Base-by-base conservation (phyloP, 2,888 invertebrate genomes). In the Scaptomyza flava region DNA sequence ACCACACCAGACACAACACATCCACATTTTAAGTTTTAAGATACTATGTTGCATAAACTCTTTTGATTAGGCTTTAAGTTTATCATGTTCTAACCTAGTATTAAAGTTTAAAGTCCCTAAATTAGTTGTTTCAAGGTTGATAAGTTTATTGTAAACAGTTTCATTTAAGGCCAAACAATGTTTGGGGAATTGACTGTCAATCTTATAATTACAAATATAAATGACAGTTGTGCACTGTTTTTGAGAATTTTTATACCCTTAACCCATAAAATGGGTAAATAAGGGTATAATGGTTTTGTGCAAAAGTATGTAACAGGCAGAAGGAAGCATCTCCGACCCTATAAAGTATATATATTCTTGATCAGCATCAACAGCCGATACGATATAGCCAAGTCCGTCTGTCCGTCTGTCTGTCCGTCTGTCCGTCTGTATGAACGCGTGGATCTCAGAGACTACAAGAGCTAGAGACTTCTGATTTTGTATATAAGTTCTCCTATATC, bases 1-100 rank as follows among this genome's bases (percentile, higher is more conserved):
- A 52, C 59, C n/a, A 52, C 59, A 43, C 8, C 9, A 52, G 11
- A 52, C 27, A 27, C 12, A 52, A 33, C 7, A n/a, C 33, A 45
- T 17, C 23, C 12, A 53, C 27, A 54, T n/a, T 36, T 51, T 20
- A 8, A 31, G n/a, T n/a, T 52, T 11, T 41, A 52, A 41, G 53
- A 7, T 17, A 17, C 17, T 6, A 54, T n/a, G 27, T 46, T 60
- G 38, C 14, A 9, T 9, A 36, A 46, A 12, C 12, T 14, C n/a
- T 27, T 61, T 38, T 17, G 12, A 7, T 31, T 41, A 17, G 31
- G 9, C 8, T 33, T 14, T 31, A 27, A 31, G 9, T 20, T 11
- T 23, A 20, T 6, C 9, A 12, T 7, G 11, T 3, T 38, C 14
- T 45, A 31, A 27, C 9, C 2, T 61, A 33, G 17, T 7, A 6